Percentiles rank a stretch among this genome's conserved stretches.
Evolutionary conservation across 2,113 vertebrate species (phyloP).

Genomic region (Carlito syrichta): DNA sequence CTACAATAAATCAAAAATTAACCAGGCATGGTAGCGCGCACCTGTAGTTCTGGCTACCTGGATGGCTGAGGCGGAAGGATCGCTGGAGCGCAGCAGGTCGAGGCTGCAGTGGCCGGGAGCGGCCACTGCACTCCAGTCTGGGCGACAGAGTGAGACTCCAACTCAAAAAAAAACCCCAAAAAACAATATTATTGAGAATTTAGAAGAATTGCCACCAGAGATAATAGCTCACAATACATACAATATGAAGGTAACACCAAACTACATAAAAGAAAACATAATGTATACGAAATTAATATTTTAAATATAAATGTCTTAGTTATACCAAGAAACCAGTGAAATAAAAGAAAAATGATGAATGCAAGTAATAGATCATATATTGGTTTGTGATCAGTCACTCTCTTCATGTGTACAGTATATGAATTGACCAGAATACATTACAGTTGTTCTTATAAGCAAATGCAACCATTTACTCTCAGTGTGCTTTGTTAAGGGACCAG

Average conservation of each 20-base stretch:
- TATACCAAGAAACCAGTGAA: not conserved
- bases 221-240: not conserved
- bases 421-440: not conserved
- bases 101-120: no score
- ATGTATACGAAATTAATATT: slow-evolving; percentile 4
- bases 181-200: not conserved
- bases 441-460: not conserved
- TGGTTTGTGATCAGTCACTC: not conserved
- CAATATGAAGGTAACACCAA: no score
- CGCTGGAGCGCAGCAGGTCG: no score
- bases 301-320: not conserved
- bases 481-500: not conserved
- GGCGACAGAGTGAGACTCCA: no score
- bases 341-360: not conserved
- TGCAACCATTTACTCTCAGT: not conserved
- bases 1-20: no score
- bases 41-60: no score
- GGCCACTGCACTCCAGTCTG: no score
- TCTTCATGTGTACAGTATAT: not conserved
- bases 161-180: no score
- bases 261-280: not conserved
- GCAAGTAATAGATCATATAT: not conserved
- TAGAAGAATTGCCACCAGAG: not conserved
- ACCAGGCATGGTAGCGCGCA: no score
- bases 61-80: no score